Evolutionary conservation across 2,113 vertebrate genomes (phyloP).

Genomic region (Serranochromis macrocephalus): DNA sequence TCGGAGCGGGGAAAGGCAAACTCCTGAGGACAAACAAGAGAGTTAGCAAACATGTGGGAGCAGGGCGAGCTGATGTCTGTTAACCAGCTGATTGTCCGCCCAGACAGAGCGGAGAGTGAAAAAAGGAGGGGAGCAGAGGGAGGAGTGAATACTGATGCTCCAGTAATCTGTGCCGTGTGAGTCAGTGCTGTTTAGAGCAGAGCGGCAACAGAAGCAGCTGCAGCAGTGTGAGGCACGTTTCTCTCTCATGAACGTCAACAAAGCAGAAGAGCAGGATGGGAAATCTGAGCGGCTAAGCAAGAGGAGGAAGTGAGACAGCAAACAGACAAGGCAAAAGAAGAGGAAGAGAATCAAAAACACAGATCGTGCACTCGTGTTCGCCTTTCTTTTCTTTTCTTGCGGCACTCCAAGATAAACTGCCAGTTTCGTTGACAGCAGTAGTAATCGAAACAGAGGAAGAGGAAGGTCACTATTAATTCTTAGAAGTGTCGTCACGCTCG

Average conservation of each 20-base stretch:
- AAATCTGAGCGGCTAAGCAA: background rate
- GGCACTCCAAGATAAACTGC: background rate
- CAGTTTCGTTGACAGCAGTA: background rate
- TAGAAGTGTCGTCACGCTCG: background rate
- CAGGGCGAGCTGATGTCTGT: slow-evolving; percentile 36
- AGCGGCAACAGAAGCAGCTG: slow-evolving; percentile 17
- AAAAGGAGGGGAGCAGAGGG: slow-evolving; percentile 46
- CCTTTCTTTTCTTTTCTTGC: background rate
- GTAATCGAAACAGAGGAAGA: background rate
- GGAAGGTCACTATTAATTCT: background rate
- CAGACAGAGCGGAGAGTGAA: slow-evolving; percentile 24
- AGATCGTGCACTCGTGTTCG: background rate
- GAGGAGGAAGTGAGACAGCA: slow-evolving; percentile 37
- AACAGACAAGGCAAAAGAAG: background rate
- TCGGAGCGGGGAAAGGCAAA: background rate
- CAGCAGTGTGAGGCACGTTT: slow-evolving; percentile 20
- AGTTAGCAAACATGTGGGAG: slow-evolving; percentile 64
- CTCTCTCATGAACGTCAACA: slow-evolving; percentile 21
- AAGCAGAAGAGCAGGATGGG: slow-evolving; percentile 37
- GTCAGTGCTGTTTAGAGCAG: slow-evolving; percentile 35
- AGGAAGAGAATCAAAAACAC: background rate
- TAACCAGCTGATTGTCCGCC: slow-evolving; percentile 71
- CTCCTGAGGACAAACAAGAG: background rate
- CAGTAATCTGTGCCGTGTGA: slow-evolving; percentile 53
- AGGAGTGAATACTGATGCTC: slow-evolving; percentile 65